Evolutionary conservation across 1,140 invertebrate genomes (phyloP).

Genomic region (Hyles euphorbiae): DNA sequence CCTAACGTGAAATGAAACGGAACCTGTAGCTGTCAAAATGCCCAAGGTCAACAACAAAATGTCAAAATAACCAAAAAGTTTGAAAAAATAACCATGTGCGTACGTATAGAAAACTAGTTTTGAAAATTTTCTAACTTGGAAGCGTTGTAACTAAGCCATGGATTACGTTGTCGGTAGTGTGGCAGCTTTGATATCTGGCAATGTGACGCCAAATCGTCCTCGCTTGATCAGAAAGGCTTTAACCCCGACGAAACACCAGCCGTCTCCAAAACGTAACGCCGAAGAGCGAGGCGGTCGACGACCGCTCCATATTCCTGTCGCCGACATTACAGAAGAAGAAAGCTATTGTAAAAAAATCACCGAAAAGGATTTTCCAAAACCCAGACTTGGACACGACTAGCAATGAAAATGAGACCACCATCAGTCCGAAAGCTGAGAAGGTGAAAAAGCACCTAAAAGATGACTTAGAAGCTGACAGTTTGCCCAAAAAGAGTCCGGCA

Average conservation of each 20-base stretch:
- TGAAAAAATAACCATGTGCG: slow-evolving; percentile 26
- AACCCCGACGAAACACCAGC: slow-evolving; percentile 63
- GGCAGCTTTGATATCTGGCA: slow-evolving; percentile 59
- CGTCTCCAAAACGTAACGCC: slow-evolving; percentile 67
- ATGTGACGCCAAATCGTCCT: slow-evolving; percentile 64
- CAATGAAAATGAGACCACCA: slow-evolving; percentile 25
- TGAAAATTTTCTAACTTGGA: background rate
- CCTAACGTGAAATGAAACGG: no score
- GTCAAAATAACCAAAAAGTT: slow-evolving; percentile 15
- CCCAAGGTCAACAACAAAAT: background rate
- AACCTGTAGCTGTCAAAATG: no score
- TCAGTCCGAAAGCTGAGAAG: slow-evolving; percentile 57
- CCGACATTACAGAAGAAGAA: slow-evolving; percentile 63
- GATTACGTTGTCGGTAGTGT: slow-evolving; percentile 66
- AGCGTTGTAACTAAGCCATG: slow-evolving; percentile 28
- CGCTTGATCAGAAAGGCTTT: slow-evolving; percentile 46
- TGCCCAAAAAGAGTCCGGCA: slow-evolving; percentile 1
- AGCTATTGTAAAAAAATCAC: slow-evolving; percentile 64
- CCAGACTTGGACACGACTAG: slow-evolving; percentile 45
- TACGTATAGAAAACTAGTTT: background rate
- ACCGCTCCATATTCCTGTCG: slow-evolving; percentile 62
- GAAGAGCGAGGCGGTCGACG: slow-evolving; percentile 56
- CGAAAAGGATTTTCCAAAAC: slow-evolving; percentile 68
- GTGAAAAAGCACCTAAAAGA: slow-evolving; percentile 62
- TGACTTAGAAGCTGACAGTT: slow-evolving; percentile 36